Evolutionary conservation across 2,888 invertebrate species (phyloP).

Genomic region (Lasius fuliginosus): DNA sequence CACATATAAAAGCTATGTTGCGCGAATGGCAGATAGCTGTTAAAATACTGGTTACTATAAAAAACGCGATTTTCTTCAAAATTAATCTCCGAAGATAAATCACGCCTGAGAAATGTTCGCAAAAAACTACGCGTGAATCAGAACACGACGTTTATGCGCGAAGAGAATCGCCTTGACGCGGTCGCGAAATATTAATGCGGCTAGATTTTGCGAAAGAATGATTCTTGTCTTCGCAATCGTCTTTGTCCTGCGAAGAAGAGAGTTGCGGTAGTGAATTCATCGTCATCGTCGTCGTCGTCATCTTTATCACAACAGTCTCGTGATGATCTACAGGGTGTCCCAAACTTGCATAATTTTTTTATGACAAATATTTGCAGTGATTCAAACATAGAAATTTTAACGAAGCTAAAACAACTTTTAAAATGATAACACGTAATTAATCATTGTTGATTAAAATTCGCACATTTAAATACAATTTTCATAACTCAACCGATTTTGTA

Average conservation of each 20-base stretch:
- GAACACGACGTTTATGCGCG: neutral
- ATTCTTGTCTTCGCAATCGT: conserved; percentile 51
- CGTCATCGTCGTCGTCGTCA: conserved; percentile 25
- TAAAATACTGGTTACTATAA: neutral
- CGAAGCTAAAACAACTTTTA: neutral
- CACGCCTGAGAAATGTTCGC: neutral
- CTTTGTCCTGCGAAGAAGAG: conserved; percentile 62
- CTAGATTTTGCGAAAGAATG: conserved; percentile 49
- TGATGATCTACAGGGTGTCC: neutral
- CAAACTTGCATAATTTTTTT: neutral
- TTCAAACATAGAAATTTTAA: neutral
- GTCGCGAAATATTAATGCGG: conserved; percentile 22
- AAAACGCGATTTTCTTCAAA: neutral
- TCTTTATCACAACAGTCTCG: neutral
- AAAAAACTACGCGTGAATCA: neutral
- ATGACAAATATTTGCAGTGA: neutral
- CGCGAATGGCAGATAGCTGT: neutral
- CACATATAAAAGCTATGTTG: neutral
- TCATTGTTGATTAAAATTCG: neutral
- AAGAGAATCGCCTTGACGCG: neutral
- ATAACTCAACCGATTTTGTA: neutral
- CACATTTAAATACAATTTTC: neutral
- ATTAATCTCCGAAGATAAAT: conserved; percentile 6
- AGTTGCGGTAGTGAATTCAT: conserved; percentile 60
- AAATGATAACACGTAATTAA: neutral